Conservation (phyloP, 2,888 invertebrate genomes). For the Hetaerina titia region DNA sequence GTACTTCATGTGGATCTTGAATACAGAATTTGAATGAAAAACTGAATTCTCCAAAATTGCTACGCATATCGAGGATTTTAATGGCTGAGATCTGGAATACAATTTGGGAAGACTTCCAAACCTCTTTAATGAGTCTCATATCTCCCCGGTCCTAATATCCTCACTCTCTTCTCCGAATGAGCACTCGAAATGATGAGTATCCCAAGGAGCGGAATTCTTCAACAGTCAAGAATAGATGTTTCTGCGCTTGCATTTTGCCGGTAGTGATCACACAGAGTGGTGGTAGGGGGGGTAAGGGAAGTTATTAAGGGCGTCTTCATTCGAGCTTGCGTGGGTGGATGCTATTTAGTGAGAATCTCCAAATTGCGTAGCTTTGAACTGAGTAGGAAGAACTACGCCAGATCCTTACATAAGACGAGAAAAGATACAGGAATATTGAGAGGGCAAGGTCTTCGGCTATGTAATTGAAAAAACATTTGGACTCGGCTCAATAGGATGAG, state of each 20-base stretch:
- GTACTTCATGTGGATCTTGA: too few relatives aligned
- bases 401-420: slow-evolving; percentile 41
- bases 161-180: not conserved
- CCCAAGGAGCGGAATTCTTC: not conserved
- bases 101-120: not conserved
- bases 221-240: not conserved
- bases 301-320: not conserved
- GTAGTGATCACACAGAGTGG: not conserved
- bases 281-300: not conserved
- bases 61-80: not conserved
- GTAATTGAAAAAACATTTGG: not conserved
- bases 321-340: slow-evolving; percentile 36
- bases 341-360: slow-evolving; percentile 50
- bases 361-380: slow-evolving; percentile 5
- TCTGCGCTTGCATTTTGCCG: not conserved
- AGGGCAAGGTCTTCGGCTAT: not conserved
- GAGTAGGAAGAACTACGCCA: slow-evolving; percentile 18
- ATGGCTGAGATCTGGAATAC: not conserved
- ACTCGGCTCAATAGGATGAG: not conserved
- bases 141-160: not conserved
- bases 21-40: too few relatives aligned
- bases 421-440: not conserved
- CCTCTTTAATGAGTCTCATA: not conserved
- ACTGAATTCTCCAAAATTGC: not conserved
- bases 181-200: not conserved